A percentile compares a stretch with the other conserved stretches of the same genome.
Conservation (phyloP, 2,888 invertebrate genomes). For the Allolobophora icterica region DNA sequence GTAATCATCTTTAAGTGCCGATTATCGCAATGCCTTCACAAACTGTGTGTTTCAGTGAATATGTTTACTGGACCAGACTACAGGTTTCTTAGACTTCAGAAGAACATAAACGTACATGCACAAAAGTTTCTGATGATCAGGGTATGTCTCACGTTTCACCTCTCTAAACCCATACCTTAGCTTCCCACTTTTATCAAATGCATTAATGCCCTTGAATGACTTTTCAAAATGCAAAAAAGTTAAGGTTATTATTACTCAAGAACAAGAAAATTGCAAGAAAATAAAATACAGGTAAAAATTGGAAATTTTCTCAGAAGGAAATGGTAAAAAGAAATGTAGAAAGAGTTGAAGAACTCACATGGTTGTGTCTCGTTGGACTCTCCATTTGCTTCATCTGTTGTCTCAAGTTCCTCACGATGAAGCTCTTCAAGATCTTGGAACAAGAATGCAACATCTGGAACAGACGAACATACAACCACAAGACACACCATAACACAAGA, state of each 20-base stretch:
- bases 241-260: too few relatives aligned
- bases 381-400: neutral
- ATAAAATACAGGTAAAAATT: neutral
- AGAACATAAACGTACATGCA: too few relatives aligned
- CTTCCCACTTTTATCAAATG: too few relatives aligned
- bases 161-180: too few relatives aligned
- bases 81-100: too few relatives aligned
- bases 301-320: neutral
- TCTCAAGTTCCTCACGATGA: neutral
- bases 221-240: neutral
- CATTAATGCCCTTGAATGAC: too few relatives aligned
- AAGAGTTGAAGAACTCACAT: neutral
- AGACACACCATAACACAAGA: neutral
- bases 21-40: too few relatives aligned
- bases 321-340: neutral
- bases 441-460: constrained; percentile 17
- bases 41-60: too few relatives aligned
- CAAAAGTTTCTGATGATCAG: too few relatives aligned
- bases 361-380: neutral
- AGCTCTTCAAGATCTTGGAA: constrained; percentile 7
- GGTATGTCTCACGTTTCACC: too few relatives aligned
- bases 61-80: too few relatives aligned
- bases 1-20: too few relatives aligned
- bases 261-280: neutral
- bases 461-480: neutral